A percentile compares a stretch with the other conserved stretches of the same genome.
These are phyloP conservation scores for Poeciliopsis paucimaculata DNA, from an alignment of 2,797 vertebrate species.

Conservation along the genomic window DNA sequence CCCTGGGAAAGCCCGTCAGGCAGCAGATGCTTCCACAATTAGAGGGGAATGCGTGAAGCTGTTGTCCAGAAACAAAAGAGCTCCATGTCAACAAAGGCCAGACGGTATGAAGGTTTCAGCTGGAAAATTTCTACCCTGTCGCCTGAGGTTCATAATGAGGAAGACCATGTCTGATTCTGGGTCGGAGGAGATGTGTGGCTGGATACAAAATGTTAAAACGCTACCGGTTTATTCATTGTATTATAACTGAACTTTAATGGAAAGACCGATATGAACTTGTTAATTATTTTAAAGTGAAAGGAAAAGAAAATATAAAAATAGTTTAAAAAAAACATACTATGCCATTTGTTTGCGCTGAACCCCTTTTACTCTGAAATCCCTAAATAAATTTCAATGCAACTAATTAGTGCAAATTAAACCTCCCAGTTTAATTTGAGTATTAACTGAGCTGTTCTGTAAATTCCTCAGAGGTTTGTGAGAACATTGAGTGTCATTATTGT, in stretches of 20 bases:
- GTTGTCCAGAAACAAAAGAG: neutral
- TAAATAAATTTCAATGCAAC: neutral
- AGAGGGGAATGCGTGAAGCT: neutral
- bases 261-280: neutral
- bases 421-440: neutral
- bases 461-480: neutral
- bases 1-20: neutral
- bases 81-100: neutral
- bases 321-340: neutral
- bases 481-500: neutral
- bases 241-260: neutral
- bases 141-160: neutral
- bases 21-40: slow-evolving; percentile 6
- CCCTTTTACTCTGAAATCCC: neutral
- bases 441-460: neutral
- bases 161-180: neutral
- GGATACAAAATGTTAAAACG: neutral
- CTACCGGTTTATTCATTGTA: neutral
- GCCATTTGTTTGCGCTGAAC: neutral
- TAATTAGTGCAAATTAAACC: neutral
- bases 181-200: neutral
- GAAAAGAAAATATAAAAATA: neutral
- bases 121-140: neutral
- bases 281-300: neutral
- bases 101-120: neutral